A percentile compares a stretch with the other conserved stretches of the same genome.
Evolutionary conservation across 1,140 invertebrate species (phyloP).

Genomic region (Aphaenogaster floridana): DNA sequence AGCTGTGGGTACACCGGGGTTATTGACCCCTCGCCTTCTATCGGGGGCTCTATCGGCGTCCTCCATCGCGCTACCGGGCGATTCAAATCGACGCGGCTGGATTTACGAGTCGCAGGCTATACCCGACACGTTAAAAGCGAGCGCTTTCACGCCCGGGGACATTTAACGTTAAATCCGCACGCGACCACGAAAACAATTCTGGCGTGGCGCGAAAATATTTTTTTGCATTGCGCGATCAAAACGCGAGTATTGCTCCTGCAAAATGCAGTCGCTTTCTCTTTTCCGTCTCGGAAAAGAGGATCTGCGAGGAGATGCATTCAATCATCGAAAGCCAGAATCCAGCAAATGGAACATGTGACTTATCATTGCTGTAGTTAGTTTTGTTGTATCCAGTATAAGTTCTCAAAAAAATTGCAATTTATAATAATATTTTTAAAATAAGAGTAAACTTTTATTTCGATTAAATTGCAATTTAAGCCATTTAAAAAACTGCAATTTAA

Average conservation of each 20-base stretch:
- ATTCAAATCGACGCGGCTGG: constrained; percentile 75
- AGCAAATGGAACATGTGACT: background rate
- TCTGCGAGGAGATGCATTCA: background rate
- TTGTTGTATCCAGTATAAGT: background rate
- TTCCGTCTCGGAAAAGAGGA: background rate
- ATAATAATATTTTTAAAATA: no score
- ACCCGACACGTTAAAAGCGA: constrained; percentile 52
- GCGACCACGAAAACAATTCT: constrained; percentile 68
- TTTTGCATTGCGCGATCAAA: constrained; percentile 50
- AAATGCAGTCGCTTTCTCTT: constrained; percentile 26
- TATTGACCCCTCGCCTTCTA: constrained; percentile 75
- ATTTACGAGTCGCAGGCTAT: constrained; percentile 71
- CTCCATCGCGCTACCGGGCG: constrained; percentile 74
- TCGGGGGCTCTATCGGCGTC: constrained; percentile 59
- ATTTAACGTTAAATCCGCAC: constrained; percentile 71
- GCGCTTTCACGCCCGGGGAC: constrained; percentile 19
- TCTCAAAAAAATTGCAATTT: background rate
- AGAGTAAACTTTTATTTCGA: no score
- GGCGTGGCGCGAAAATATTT: constrained; percentile 52
- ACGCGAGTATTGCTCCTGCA: constrained; percentile 8
- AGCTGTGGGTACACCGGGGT: constrained; percentile 72
- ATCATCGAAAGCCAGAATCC: background rate
- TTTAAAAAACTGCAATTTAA: background rate
- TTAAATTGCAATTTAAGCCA: background rate
- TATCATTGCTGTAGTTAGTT: background rate